These are phyloP conservation scores for Choreutis nemorana DNA, from an alignment of 2,888 invertebrate genomes.

Conservation along the genomic window DNA sequence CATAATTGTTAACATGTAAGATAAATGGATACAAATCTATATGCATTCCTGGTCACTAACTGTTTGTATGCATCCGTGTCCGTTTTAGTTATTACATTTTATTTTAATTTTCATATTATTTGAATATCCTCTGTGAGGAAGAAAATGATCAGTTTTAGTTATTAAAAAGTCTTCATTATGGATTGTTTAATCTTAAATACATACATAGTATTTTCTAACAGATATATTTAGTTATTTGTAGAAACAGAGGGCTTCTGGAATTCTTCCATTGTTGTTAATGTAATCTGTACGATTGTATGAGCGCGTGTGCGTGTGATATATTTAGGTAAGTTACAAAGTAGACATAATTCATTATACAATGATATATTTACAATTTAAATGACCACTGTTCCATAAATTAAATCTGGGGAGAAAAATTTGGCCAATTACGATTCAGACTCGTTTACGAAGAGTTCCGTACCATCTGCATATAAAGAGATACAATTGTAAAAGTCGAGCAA, in stretches of 20 bases:
- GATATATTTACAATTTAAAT: conserved; percentile 27
- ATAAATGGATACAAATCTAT: conserved; percentile 26
- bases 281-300: conserved; percentile 24
- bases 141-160: background rate
- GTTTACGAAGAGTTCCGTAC: no score
- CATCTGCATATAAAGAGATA: no score
- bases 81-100: no score
- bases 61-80: conserved; percentile 33
- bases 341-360: conserved; percentile 18
- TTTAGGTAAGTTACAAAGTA: no score
- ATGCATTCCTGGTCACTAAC: conserved; percentile 52
- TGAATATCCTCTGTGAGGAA: conserved; percentile 3
- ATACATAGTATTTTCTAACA: no score
- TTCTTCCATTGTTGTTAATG: conserved; percentile 54
- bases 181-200: no score
- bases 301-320: conserved; percentile 28
- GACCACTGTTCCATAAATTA: conserved; percentile 13
- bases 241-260: conserved; percentile 43
- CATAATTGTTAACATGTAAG: conserved; percentile 22
- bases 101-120: background rate
- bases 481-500: no score
- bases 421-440: no score
- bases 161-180: background rate
- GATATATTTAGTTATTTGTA: conserved; percentile 19
- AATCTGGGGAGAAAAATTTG: no score